Evolutionary conservation across 2,113 vertebrate genomes (phyloP).

Genomic region (Sardina pilchardus): DNA sequence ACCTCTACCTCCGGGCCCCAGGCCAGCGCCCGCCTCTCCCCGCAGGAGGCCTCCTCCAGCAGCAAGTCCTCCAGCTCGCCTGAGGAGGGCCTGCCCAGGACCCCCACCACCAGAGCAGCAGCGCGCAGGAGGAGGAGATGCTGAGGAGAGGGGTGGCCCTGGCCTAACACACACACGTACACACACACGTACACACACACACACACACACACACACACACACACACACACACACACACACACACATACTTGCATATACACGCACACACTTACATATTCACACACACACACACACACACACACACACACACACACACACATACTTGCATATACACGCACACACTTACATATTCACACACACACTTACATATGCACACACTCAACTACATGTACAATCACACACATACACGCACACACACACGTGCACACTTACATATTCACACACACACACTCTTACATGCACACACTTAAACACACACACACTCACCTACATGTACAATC

Average conservation of each 20-base stretch:
- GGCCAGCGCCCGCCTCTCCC: constrained; percentile 68
- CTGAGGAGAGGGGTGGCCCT: background rate
- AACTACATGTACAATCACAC: too few relatives aligned
- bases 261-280: background rate
- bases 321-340: background rate
- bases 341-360: too few relatives aligned
- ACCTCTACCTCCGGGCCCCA: constrained; percentile 72
- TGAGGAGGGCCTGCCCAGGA: constrained; percentile 79
- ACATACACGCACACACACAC: background rate
- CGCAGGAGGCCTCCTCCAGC: constrained; percentile 71
- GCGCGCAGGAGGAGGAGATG: constrained; percentile 84
- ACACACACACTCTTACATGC: too few relatives aligned
- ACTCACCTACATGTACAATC: too few relatives aligned
- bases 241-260: background rate
- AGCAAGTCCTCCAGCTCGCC: constrained; percentile 71
- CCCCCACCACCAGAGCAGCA: constrained; percentile 69
- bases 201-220: background rate
- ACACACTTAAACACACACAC: too few relatives aligned
- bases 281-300: background rate
- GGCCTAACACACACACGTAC: background rate
- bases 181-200: background rate
- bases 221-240: background rate
- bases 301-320: background rate
- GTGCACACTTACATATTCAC: too few relatives aligned
- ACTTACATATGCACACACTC: too few relatives aligned